These are phyloP conservation scores for Sylvilagus bachmani DNA, from an alignment of 2,113 vertebrate species.

Conservation along the genomic window DNA sequence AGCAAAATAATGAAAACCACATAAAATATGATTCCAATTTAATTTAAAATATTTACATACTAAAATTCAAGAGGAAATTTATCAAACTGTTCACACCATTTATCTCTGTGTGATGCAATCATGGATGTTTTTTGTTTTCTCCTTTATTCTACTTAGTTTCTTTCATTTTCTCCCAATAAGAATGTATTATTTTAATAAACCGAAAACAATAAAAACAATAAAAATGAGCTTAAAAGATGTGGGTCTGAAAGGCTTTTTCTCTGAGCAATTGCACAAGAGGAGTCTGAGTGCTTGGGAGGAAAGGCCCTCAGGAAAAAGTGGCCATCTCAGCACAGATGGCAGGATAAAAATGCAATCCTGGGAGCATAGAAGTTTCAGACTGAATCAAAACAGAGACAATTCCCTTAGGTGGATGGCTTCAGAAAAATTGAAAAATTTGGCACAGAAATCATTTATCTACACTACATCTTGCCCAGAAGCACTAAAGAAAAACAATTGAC, in stretches of 20 bases:
- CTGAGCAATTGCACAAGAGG: conserved; percentile 55
- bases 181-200: conserved; percentile 52
- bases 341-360: conserved; percentile 27
- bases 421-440: conserved; percentile 58
- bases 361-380: background rate
- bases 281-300: background rate
- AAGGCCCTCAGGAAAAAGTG: background rate
- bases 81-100: conserved; percentile 58
- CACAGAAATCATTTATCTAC: background rate
- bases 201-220: conserved; percentile 54
- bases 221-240: background rate
- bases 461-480: conserved; percentile 48
- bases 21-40: conserved; percentile 68
- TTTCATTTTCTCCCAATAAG: conserved; percentile 32
- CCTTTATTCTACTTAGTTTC: conserved; percentile 30
- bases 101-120: conserved; percentile 27
- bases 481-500: conserved; percentile 39
- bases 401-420: conserved; percentile 62
- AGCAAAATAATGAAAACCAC: conserved; percentile 32
- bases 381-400: conserved; percentile 71
- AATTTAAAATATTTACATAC: conserved; percentile 31
- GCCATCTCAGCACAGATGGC: conserved; percentile 14
- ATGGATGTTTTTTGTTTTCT: conserved; percentile 59
- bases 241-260: conserved; percentile 37
- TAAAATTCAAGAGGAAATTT: conserved; percentile 54